Conservation (phyloP, 1,140 invertebrate genomes). For the Bombus vancouverensis region DNA sequence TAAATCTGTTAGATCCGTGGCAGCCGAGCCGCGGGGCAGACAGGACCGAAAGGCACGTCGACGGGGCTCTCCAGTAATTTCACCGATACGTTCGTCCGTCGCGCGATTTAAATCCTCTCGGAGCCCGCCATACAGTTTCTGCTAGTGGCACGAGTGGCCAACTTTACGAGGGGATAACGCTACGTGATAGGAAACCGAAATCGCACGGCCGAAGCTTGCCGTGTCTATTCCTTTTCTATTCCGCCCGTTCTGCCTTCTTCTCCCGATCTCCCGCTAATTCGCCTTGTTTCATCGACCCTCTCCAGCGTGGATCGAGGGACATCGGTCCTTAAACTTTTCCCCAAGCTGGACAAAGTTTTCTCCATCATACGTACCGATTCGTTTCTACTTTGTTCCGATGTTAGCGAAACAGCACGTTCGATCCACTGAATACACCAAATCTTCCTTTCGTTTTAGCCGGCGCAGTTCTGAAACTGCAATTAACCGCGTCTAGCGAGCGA, state of each 20-base stretch:
- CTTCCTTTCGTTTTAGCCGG: no score
- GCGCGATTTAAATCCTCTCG: constrained; percentile 18
- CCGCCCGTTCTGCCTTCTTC: no score
- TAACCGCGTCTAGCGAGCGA: no score
- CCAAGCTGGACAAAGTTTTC: no score
- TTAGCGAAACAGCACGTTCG: no score
- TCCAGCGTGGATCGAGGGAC: no score
- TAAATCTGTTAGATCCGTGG: constrained; percentile 45
- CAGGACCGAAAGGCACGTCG: background rate
- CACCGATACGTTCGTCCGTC: constrained; percentile 29
- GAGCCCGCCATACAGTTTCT: background rate
- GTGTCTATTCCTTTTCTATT: background rate
- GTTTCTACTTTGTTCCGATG: no score
- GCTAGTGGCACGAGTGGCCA: background rate
- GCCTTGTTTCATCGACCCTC: background rate
- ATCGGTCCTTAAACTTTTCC: no score
- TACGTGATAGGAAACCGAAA: constrained; percentile 36
- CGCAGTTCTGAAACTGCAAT: no score
- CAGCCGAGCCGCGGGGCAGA: no score
- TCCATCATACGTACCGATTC: no score
- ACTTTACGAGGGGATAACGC: constrained; percentile 36
- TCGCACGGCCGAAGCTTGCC: background rate
- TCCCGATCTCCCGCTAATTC: background rate
- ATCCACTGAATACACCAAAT: no score
- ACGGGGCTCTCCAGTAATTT: constrained; percentile 36